Evolutionary conservation across 1,140 invertebrate species (phyloP).

Genomic region (Rhysida immarginata): DNA sequence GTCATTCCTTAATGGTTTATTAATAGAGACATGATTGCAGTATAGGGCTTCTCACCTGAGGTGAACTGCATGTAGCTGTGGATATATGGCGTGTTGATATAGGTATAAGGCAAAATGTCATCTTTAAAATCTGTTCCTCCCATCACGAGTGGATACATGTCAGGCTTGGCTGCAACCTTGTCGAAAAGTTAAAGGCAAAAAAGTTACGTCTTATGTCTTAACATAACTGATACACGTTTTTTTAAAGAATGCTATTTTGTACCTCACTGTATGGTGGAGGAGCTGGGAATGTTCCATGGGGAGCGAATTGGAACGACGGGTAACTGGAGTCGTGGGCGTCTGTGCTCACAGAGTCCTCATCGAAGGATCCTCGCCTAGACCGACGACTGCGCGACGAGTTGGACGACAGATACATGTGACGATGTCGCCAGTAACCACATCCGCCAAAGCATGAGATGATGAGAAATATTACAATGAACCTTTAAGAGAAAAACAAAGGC

Average conservation of each 20-base stretch:
- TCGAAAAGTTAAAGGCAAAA: not conserved
- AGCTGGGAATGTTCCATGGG: conserved; percentile 58
- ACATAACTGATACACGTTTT: too few species aligned
- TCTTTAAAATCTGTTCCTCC: conserved; percentile 2
- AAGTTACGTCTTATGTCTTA: too few species aligned
- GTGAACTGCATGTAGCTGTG: not conserved
- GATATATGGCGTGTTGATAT: conserved; percentile 6
- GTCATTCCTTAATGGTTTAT: too few species aligned
- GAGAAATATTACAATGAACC: conserved; percentile 24
- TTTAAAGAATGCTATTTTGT: conserved; percentile 10
- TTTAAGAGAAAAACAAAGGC: conserved; percentile 11
- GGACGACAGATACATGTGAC: conserved; percentile 11
- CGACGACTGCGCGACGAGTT: not conserved
- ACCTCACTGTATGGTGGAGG: conserved; percentile 68
- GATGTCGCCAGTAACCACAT: conserved; percentile 23
- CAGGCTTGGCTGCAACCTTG: conserved; percentile 62
- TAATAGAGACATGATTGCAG: too few species aligned
- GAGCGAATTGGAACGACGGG: conserved; percentile 56
- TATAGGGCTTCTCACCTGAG: too few species aligned
- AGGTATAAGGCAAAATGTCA: not conserved
- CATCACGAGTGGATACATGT: conserved; percentile 56
- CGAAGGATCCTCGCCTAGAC: conserved; percentile 29
- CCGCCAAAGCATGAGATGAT: conserved; percentile 24
- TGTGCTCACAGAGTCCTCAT: conserved; percentile 40
- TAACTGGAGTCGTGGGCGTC: conserved; percentile 26